These are phyloP conservation scores for Python bivittatus DNA, from an alignment of 2,113 vertebrate species.

Conservation along the genomic window DNA sequence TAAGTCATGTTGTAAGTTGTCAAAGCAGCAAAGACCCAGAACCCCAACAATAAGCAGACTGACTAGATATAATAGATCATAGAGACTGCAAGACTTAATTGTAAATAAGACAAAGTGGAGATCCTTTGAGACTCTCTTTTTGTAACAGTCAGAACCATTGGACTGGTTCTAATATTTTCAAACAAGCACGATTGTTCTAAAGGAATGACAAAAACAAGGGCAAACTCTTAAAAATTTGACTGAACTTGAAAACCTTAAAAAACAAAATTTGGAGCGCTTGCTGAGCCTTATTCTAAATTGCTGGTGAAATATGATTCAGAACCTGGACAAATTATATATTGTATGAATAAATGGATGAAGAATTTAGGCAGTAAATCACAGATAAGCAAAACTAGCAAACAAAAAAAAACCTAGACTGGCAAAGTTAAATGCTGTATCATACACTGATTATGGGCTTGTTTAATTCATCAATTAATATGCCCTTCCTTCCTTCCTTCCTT, in stretches of 20 bases:
- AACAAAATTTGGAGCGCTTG: not conserved
- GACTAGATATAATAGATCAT: not conserved
- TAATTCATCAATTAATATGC: too few relatives aligned
- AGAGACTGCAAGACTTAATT: not conserved
- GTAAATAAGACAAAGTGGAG: not conserved
- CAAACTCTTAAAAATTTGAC: not conserved
- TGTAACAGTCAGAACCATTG: not conserved
- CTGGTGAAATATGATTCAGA: not conserved
- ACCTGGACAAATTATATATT: not conserved
- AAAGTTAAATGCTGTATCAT: not conserved
- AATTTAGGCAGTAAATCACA: not conserved
- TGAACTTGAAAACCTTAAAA: not conserved
- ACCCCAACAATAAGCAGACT: not conserved
- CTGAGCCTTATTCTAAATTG: not conserved
- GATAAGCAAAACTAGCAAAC: not conserved
- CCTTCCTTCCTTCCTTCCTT: too few relatives aligned
- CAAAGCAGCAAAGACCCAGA: not conserved
- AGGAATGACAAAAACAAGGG: not conserved
- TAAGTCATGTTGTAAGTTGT: not conserved
- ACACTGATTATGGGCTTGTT: not conserved
- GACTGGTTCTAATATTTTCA: not conserved
- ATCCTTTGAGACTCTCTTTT: not conserved
- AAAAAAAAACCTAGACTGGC: not conserved
- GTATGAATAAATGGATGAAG: not conserved
- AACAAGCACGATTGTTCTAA: not conserved